Evolutionary conservation across 2,888 invertebrate species (phyloP).

Genomic region (Mesodorylaimus sp.): DNA sequence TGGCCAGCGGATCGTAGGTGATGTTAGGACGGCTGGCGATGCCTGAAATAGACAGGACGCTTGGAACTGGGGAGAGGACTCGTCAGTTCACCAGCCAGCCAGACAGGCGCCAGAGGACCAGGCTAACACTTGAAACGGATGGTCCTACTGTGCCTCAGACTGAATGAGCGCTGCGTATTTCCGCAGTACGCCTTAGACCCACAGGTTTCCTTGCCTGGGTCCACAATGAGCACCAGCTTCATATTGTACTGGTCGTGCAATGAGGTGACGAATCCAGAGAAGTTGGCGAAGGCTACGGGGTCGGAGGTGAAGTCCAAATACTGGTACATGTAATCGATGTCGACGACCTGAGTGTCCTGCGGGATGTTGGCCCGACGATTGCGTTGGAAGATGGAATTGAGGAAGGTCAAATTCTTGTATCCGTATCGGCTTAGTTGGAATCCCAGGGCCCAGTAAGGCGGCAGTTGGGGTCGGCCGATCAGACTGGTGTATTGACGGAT

Average conservation of each 20-base stretch:
- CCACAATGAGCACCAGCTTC: conserved; percentile 22
- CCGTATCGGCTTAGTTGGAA: conserved; percentile 60
- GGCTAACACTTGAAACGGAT: too few relatives aligned
- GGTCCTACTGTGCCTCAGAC: too few relatives aligned
- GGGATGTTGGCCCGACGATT: conserved; percentile 57
- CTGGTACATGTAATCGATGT: conserved; percentile 61
- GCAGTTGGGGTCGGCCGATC: conserved; percentile 57
- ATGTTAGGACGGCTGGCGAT: neutral
- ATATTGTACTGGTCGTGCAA: conserved; percentile 5
- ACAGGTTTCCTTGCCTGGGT: too few relatives aligned
- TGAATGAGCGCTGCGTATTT: too few relatives aligned
- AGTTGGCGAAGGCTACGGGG: neutral
- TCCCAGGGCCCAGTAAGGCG: conserved; percentile 70
- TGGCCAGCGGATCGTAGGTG: neutral
- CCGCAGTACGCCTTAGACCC: too few relatives aligned
- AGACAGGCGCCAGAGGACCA: too few relatives aligned
- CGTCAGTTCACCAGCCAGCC: too few relatives aligned
- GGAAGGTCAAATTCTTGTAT: conserved; percentile 47
- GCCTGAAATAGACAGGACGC: too few relatives aligned
- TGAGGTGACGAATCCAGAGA: neutral
- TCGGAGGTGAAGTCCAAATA: conserved; percentile 52
- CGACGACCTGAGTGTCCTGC: conserved; percentile 57
- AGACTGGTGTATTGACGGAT: conserved; percentile 47
- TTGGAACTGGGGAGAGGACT: too few relatives aligned
- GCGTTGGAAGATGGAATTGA: conserved; percentile 46